Percentiles rank a stretch among this genome's conserved stretches.
Conservation (phyloP, 2,888 invertebrate genomes). For the Pollenia labialis region DNA sequence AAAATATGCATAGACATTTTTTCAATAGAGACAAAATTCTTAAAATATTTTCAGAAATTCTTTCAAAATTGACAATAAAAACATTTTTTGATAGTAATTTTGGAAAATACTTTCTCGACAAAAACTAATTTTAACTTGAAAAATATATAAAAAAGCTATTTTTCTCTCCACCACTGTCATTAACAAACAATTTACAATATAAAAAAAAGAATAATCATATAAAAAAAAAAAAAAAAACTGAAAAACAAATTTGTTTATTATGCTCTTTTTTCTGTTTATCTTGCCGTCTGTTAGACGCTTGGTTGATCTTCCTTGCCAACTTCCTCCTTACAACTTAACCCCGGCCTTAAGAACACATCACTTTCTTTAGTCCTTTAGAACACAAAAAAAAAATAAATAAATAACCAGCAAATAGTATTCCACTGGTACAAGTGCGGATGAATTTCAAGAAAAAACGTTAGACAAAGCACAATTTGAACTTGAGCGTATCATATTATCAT, state of each 20-base stretch:
- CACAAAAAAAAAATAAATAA: neutral
- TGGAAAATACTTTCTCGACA: too few species aligned
- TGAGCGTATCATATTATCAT: conserved; percentile 68
- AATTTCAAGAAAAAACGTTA: conserved; percentile 32
- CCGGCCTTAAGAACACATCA: neutral
- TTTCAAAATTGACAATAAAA: too few species aligned
- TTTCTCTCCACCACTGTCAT: neutral
- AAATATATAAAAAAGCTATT: neutral
- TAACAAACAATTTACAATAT: neutral
- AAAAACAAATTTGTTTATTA: conserved; percentile 62
- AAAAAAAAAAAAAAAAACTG: conserved; percentile 9
- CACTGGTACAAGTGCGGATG: neutral
- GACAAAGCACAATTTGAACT: conserved; percentile 60
- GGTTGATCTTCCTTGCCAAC: neutral
- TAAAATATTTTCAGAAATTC: too few species aligned
- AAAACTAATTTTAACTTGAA: too few species aligned
- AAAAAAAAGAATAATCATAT: conserved; percentile 11
- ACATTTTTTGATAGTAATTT: too few species aligned
- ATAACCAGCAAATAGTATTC: conserved; percentile 8
- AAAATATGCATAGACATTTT: too few species aligned
- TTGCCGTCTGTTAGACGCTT: conserved; percentile 19
- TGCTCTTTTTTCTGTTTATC: conserved; percentile 35
- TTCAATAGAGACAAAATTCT: too few species aligned
- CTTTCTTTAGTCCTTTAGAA: neutral
- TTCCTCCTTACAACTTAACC: neutral